A percentile compares a stretch with the other conserved stretches of the same genome.
phyloP scores from a whole-genome alignment of 2,113 vertebrate species.

The Hyperopisus bebe region DNA sequence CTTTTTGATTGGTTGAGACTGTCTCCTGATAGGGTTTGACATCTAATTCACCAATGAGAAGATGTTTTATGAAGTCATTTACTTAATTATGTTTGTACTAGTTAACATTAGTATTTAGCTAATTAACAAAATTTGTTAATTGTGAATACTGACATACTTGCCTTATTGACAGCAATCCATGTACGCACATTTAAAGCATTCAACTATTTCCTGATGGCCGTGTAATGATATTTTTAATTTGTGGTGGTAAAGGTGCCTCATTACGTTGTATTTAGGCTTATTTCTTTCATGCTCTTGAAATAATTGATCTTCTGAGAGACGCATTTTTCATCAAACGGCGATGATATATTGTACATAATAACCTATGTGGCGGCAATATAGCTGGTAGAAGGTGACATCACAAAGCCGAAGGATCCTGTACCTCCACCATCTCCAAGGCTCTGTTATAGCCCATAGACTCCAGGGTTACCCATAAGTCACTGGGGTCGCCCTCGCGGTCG shows the following conservation, averaged over 20 bases:
- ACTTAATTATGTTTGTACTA: not conserved
- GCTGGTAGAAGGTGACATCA: not conserved
- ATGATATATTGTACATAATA: not conserved
- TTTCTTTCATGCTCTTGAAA: not conserved
- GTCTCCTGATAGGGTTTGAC: not conserved
- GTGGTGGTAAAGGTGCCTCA: not conserved
- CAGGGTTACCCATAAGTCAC: constrained; percentile 82
- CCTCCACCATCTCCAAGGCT: constrained; percentile 77
- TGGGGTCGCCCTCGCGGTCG: constrained; percentile 74
- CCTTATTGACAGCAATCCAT: not conserved
- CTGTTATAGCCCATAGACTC: constrained; percentile 85
- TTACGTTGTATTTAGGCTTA: not conserved
- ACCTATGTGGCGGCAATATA: not conserved
- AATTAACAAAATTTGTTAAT: not conserved
- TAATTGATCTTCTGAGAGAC: not conserved
- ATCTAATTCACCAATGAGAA: not conserved
- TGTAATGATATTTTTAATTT: not conserved
- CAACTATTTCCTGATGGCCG: not conserved
- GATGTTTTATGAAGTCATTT: not conserved
- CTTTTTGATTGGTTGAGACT: not conserved
- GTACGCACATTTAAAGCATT: not conserved
- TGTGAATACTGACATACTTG: not conserved
- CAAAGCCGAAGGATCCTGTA: constrained; percentile 34
- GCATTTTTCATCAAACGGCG: not conserved
- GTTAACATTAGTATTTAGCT: not conserved